Evolutionary conservation across 1,140 invertebrate genomes (phyloP).

Genomic region (Drosophila kurseongensis): DNA sequence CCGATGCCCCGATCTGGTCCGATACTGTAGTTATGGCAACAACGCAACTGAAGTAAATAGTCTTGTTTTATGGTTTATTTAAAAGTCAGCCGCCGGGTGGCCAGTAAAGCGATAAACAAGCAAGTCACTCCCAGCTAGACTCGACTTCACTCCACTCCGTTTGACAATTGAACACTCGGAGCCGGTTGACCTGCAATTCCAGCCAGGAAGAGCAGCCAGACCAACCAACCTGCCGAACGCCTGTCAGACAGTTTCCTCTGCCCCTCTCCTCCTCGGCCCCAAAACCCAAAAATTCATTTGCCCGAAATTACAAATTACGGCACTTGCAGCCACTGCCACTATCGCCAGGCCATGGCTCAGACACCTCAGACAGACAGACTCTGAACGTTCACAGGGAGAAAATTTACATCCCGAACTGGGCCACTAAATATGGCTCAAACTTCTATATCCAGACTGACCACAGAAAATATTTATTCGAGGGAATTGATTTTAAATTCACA

Average conservation of each 20-base stretch:
- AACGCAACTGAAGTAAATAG: conserved; percentile 81
- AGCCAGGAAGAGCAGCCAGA: conserved; percentile 21
- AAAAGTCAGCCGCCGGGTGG: conserved; percentile 57
- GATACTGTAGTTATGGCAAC: conserved; percentile 64
- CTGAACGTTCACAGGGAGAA: conserved; percentile 14
- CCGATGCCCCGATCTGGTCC: background rate
- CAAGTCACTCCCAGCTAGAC: conserved; percentile 37
- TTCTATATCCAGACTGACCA: background rate
- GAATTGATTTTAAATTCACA: too few relatives aligned
- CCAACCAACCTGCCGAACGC: conserved; percentile 55
- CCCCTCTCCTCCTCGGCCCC: conserved; percentile 4
- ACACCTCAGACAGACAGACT: conserved; percentile 1
- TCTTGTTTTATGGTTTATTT: conserved; percentile 83
- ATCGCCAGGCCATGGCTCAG: conserved; percentile 25
- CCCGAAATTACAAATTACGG: conserved; percentile 81
- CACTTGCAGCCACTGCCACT: conserved; percentile 65
- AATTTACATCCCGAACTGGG: background rate
- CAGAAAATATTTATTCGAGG: background rate
- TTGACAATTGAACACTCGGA: conserved; percentile 71
- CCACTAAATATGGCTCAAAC: background rate
- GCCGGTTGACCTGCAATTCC: conserved; percentile 49
- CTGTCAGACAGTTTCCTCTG: conserved; percentile 33
- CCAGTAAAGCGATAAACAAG: conserved; percentile 55
- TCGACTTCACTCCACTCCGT: conserved; percentile 9
- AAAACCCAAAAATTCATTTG: conserved; percentile 80